phyloP scores from a whole-genome alignment of 2,797 vertebrate species.

The Gallinago solitaria region DNA sequence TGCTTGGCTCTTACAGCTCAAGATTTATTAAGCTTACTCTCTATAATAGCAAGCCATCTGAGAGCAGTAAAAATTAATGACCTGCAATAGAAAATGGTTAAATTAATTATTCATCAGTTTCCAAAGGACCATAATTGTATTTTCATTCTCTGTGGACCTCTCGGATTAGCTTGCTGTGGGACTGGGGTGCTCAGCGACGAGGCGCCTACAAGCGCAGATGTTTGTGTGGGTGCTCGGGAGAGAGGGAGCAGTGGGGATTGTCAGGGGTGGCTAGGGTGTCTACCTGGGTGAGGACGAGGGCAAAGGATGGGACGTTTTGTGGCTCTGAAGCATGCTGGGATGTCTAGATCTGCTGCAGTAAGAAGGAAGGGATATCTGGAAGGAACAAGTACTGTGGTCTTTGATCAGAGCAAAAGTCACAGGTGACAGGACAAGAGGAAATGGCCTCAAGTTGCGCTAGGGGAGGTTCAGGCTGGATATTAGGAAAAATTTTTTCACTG shows the following conservation, averaged over 20 bases:
- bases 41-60: background rate
- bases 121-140: background rate
- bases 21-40: background rate
- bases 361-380: background rate
- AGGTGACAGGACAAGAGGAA: too few relatives aligned
- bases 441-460: too few relatives aligned
- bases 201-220: background rate
- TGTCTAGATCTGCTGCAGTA: background rate
- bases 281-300: background rate
- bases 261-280: background rate
- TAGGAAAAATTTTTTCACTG: too few relatives aligned
- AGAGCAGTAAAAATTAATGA: slow-evolving; percentile 48
- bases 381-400: background rate
- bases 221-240: background rate
- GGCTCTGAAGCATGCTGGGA: background rate
- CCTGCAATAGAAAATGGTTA: background rate
- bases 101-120: slow-evolving; percentile 46
- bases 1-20: background rate
- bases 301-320: background rate
- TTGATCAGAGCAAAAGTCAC: background rate
- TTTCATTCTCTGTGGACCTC: background rate
- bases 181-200: rapidly evolving
- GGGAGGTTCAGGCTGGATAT: too few relatives aligned
- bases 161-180: background rate
- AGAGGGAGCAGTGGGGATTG: background rate